Base-by-base conservation (phyloP, 2,113 vertebrate genomes). In the Plotosus lineatus region DNA sequence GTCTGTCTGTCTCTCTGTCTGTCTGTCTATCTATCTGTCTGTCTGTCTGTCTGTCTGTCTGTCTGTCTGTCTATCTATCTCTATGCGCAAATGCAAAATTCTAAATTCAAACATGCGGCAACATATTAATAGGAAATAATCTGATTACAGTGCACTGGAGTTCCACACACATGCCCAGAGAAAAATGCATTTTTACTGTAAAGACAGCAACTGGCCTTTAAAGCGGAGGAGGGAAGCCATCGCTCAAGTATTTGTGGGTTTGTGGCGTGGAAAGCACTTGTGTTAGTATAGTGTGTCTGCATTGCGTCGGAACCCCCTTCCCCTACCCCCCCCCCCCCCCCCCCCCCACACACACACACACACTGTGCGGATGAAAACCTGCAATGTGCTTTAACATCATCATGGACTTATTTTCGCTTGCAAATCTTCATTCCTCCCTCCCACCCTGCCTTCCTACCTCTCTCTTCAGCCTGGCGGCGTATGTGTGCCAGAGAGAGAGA, bases 301-400 rank as follows among this genome's bases (percentile, higher is more conserved):
- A 93, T 92, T 94, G 93, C 92, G 93, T 92, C 92, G 91, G 89
- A 90, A 7, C 85, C 85, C 88, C 89, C 85, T 82, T n/a, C 46
- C n/a, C n/a, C n/a, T n/a, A n/a, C n/a, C n/a, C n/a, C n/a, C n/a
- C n/a, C n/a, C n/a, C n/a, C n/a, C n/a, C n/a, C n/a, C n/a, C n/a
- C n/a, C n/a, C n/a, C n/a, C n/a, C n/a, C n/a, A n/a, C n/a, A n/a
- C n/a, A n/a, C n/a, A n/a, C n/a, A n/a, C n/a, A n/a, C n/a, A n/a
- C n/a, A n/a, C n/a, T 80, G 42, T 81, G 66, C 51, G 75, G 69
- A 73, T 87, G 83, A 90, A 88, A 88, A 86, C 87, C 85, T 83
- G 89, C 90, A 90, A 86, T 87, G 88, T 87, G 87, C 82, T 82
- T 87, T 83, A 85, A 82, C 79, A 88, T 83, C 28, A 86, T 50